Base-by-base conservation (phyloP, 2,113 vertebrate genomes). In the Oreocharis arfaki region DNA sequence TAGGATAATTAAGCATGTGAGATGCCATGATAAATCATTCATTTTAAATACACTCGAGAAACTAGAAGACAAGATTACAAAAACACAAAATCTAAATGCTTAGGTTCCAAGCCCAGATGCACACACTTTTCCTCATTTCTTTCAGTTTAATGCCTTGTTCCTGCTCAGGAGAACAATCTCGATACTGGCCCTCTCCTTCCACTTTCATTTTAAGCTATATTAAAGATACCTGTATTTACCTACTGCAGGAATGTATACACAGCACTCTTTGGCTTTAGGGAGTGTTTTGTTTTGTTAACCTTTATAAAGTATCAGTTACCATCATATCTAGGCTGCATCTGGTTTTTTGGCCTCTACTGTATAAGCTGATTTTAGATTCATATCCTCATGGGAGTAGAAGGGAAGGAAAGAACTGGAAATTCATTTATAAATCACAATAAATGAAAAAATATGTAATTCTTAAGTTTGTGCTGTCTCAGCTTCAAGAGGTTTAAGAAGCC, bases 221-320 rank as follows among this genome's bases (percentile, higher is more conserved):
- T 87, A 49, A 69, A 90, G 68, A 70, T 57, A 90, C 60, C 69
- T 75, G 47, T 95, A 78, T 96, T 96, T 96, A 91, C 84, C 91
- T 78, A 89, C 81, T 78, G 68, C 28, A 91, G 89, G 87, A 96
- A 93, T 30, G 73, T 63, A 86, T 30, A 84, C 71, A 80, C 84
- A 95, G 67, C 49, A 74, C 35, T 74, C 87, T 93, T 82, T 70
- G 84, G 32, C n/a, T 84, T 95, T 42, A 93, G 90, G 95, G 96
- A 96, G 95, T 87, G 96, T 91, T 96, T 78, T 93, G 84, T 95
- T 96, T 96, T 93, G 64, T 87, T 96, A 97, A 89, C 84, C 82
- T 91, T 93, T 91, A 75, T 47, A 18, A 91, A 87, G 78, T 73
- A 90, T 64, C 82, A 61, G 85, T 76, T 80, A 88, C 69, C 74